A percentile compares a stretch with the other conserved stretches of the same genome.
phyloP scores from a whole-genome alignment of 2,888 invertebrate genomes.

The Aradus depressus region DNA sequence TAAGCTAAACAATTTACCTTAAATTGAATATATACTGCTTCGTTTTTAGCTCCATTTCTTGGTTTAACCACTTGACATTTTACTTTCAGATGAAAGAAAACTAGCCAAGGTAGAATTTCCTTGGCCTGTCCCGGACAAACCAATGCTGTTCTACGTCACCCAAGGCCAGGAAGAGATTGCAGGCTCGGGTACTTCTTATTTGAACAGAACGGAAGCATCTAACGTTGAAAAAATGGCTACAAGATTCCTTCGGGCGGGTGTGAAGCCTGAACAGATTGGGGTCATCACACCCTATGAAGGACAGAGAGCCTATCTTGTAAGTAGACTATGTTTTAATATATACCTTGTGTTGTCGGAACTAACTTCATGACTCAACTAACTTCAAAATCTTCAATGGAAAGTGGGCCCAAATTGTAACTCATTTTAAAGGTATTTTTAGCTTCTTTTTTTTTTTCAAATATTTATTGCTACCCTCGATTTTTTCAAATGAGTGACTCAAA shows the following conservation, averaged over 20 bases:
- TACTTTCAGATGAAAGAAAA: constrained; percentile 64
- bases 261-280: constrained; percentile 96
- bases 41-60: neutral
- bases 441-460: too few relatives aligned
- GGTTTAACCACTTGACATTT: neutral
- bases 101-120: constrained; percentile 88
- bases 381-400: too few relatives aligned
- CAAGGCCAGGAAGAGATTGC: constrained; percentile 98
- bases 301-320: constrained; percentile 84
- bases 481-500: too few relatives aligned
- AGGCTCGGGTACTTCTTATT: constrained; percentile 94
- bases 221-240: constrained; percentile 98
- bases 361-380: too few relatives aligned
- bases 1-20: neutral
- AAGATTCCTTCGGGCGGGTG: constrained; percentile 83
- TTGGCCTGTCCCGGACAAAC: constrained; percentile 92
- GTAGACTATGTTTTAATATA: constrained; percentile 16
- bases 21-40: neutral
- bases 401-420: too few relatives aligned
- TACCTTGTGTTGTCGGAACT: too few relatives aligned
- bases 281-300: constrained; percentile 99
- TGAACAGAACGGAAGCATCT: constrained; percentile 96
- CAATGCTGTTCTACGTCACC: constrained; percentile 98
- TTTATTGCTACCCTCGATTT: too few relatives aligned
- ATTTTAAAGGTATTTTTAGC: too few relatives aligned